These are phyloP conservation scores for Paragorgia papillata DNA, from an alignment of 92 coral and sea anemone genomes.

Conservation along the genomic window DNA sequence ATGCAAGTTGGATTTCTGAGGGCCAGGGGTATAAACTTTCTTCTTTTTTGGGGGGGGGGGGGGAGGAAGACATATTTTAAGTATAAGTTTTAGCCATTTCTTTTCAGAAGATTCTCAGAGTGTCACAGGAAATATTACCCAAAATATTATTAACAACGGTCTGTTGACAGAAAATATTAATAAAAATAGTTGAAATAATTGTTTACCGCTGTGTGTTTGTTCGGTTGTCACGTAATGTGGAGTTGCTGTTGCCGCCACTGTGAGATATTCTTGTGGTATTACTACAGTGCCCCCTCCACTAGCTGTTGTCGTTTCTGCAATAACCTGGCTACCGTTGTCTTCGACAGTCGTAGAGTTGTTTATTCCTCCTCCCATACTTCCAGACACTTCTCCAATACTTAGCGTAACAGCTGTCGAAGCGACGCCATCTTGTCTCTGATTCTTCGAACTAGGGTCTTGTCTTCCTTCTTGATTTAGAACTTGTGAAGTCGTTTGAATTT, in stretches of 20 bases:
- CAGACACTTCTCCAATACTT: constrained; percentile 75
- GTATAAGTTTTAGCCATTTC: too few species aligned
- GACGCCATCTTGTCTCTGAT: constrained; percentile 56
- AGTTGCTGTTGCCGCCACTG: constrained; percentile 12
- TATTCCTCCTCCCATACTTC: constrained; percentile 55
- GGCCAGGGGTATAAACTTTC: too few species aligned
- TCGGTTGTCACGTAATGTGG: constrained; percentile 25
- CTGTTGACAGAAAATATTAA: not conserved
- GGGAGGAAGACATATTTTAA: too few species aligned
- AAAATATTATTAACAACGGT: not conserved
- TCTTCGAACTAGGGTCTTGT: constrained; percentile 25
- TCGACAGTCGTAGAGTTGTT: constrained; percentile 51
- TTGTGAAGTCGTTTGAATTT: constrained; percentile 10
- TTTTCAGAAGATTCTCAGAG: too few species aligned
- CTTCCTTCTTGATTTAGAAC: constrained; percentile 18
- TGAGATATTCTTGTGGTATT: constrained; percentile 65
- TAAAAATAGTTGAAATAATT: not conserved
- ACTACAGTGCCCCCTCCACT: constrained; percentile 60
- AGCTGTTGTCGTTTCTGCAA: constrained; percentile 18
- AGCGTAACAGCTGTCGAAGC: constrained; percentile 64
- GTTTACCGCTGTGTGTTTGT: not conserved
- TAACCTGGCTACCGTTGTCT: constrained; percentile 9
- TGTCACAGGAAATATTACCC: too few species aligned
- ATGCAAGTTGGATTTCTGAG: too few species aligned
- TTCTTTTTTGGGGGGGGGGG: too few species aligned